Evolutionary conservation across 2,797 vertebrate species (phyloP), one percentile per base, ranked within the genome.

Genomic region (Hemitrygon akajei): DNA sequence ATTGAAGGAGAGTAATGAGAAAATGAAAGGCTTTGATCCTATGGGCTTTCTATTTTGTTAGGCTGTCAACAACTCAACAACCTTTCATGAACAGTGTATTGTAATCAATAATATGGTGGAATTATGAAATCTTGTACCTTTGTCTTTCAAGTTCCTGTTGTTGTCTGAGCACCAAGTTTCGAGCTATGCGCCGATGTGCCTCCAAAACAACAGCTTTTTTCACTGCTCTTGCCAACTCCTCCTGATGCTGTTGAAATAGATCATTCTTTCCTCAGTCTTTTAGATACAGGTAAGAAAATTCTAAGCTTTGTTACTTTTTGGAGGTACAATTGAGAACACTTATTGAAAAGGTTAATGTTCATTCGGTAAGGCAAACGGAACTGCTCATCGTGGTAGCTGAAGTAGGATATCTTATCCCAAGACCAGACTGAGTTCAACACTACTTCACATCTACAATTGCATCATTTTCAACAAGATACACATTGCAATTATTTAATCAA

Each of bases 41-140:
- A 47, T 47, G 47, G 47, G 47, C 25, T 1, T 18, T 81, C 47
- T 47, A 47, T 91, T 71, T 34, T 11, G 20, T 9, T 14, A 20
- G 37, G 91, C 20, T 91, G 14, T 89, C 14, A 6, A 56, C 25
- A 60, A 58, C 18, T 91, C 66, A 18, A 37, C 66, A 69, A 37
- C 1, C n/a, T 69, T 69, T n/a, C 63, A 69, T 2, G 34, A 69
- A 91, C 18, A 11, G 30, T 66, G 5, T n/a, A 63, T 73, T 66
- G 34, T 40, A 12, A 92, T 47, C 11, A 40, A 7, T 47, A 40
- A 3, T 30, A 0, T 75, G 66, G 20, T 22, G 7, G 16, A 71
- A 91, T 20, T 66, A 34, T 37, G 37, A 91, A 75, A 56, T 73
- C 69, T 56, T 75, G 66, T 93, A 93, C 91, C 91, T 93, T 75